A percentile compares a stretch with the other conserved stretches of the same genome.
Conservation (phyloP, 1,140 invertebrate genomes). For the Drosophila novamexicana region DNA sequence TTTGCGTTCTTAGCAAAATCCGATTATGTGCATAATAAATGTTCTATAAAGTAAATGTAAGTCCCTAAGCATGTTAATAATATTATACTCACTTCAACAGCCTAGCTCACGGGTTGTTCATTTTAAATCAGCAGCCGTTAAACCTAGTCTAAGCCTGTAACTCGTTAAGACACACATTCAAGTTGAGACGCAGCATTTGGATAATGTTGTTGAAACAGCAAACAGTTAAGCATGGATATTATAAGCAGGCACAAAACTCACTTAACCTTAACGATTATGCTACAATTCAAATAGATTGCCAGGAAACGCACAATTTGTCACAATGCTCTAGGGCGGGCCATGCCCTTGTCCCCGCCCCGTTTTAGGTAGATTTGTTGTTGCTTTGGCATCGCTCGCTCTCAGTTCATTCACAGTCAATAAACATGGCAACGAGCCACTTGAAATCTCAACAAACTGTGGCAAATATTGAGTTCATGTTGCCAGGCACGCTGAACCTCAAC, state of each 20-base stretch:
- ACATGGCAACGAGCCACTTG: constrained; percentile 25
- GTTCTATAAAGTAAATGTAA: too few relatives aligned
- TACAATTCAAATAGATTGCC: constrained; percentile 39
- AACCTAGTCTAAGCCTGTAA: neutral
- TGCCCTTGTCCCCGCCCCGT: neutral
- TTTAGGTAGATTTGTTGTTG: constrained; percentile 25
- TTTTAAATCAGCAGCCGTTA: neutral
- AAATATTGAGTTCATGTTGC: constrained; percentile 17
- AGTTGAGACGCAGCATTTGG: neutral
- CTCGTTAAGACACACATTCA: constrained; percentile 8
- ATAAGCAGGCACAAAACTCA: constrained; percentile 16
- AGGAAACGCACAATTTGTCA: constrained; percentile 43
- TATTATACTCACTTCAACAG: too few relatives aligned
- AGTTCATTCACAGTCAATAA: constrained; percentile 47
- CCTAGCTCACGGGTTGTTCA: too few relatives aligned
- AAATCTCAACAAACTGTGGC: constrained; percentile 21
- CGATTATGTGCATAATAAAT: too few relatives aligned
- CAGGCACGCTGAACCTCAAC: neutral
- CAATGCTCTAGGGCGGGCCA: neutral
- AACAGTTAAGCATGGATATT: constrained; percentile 1
- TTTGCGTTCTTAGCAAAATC: too few relatives aligned
- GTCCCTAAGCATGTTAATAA: too few relatives aligned
- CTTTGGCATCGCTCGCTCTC: constrained; percentile 2
- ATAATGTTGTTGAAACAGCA: constrained; percentile 1
- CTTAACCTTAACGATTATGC: constrained; percentile 50